Evolutionary conservation across 2,888 invertebrate species (phyloP).

Genomic region (Cheilosia vernalis): DNA sequence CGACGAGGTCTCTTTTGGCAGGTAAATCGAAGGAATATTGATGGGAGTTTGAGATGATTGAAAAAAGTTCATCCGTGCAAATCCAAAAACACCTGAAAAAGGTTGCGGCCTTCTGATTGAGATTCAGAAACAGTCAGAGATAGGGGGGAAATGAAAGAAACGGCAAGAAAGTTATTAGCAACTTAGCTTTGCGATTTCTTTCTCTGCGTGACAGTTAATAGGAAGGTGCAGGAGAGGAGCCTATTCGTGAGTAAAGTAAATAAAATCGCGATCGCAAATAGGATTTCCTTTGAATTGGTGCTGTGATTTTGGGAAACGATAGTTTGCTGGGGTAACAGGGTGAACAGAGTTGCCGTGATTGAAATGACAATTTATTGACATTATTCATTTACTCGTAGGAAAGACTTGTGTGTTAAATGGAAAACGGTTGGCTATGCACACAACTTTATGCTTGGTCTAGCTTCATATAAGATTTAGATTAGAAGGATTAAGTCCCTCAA

Average conservation of each 20-base stretch:
- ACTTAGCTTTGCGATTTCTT: conserved; percentile 48
- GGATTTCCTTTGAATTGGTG: conserved; percentile 1
- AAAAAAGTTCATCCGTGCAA: conserved; percentile 52
- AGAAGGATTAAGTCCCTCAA: too few species aligned
- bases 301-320: conserved; percentile 14
- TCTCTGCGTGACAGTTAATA: not conserved
- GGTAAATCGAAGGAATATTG: conserved; percentile 58
- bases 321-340: conserved; percentile 23
- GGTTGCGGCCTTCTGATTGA: conserved; percentile 29
- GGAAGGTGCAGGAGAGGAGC: not conserved
- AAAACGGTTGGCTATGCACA: too few species aligned
- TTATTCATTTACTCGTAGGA: too few species aligned
- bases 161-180: conserved; percentile 45
- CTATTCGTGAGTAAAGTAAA: conserved; percentile 36
- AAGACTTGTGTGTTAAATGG: too few species aligned
- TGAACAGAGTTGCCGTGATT: conserved; percentile 19
- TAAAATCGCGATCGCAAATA: conserved; percentile 38
- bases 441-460: too few species aligned
- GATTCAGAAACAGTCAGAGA: not conserved
- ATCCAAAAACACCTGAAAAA: conserved; percentile 44
- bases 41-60: conserved; percentile 51
- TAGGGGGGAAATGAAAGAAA: not conserved
- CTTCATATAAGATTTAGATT: too few species aligned
- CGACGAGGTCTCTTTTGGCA: not conserved
- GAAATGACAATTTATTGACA: conserved; percentile 18